A percentile compares a stretch with the other conserved stretches of the same genome.
These are phyloP conservation scores for Rhegmatorhina hoffmannsi DNA, from an alignment of 2,113 vertebrate species.

Conservation along the genomic window DNA sequence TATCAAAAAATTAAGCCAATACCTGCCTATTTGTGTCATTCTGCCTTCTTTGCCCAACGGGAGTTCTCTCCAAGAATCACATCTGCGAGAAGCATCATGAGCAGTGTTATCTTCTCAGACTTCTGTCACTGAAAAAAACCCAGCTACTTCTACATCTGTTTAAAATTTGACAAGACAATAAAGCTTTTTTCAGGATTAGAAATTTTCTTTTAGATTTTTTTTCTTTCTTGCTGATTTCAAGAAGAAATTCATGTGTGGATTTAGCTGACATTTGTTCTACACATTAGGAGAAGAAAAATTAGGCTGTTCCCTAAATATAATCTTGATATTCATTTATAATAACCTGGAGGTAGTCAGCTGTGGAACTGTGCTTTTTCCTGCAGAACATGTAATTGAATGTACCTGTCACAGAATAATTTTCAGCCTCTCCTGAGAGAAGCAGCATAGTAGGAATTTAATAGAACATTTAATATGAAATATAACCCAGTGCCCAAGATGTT, in stretches of 20 bases:
- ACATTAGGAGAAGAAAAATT: constrained; percentile 5
- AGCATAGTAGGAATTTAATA: constrained; percentile 24
- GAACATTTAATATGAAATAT: constrained; percentile 35
- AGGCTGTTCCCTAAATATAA: constrained; percentile 36
- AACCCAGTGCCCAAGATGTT: neutral
- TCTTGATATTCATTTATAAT: constrained; percentile 38
- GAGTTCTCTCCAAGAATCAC: neutral
- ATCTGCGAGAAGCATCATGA: neutral
- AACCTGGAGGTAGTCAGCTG: constrained; percentile 33
- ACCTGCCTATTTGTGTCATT: neutral
- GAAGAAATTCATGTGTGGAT: neutral
- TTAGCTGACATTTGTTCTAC: constrained; percentile 9
- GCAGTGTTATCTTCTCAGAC: neutral
- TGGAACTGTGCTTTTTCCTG: constrained; percentile 43
- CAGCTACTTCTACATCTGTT: neutral
- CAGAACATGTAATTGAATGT: constrained; percentile 53
- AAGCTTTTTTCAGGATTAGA: neutral
- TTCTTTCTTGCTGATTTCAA: neutral
- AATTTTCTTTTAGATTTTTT: neutral
- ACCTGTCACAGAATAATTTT: constrained; percentile 50
- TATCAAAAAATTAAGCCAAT: neutral
- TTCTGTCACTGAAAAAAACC: neutral
- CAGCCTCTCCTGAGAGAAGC: constrained; percentile 13
- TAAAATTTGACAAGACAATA: neutral
- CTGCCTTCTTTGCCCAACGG: neutral